Percentiles rank a stretch among this genome's conserved stretches.
These are phyloP conservation scores for Ictidomys tridecemlineatus DNA, from an alignment of 2,113 vertebrate genomes.

Conservation along the genomic window DNA sequence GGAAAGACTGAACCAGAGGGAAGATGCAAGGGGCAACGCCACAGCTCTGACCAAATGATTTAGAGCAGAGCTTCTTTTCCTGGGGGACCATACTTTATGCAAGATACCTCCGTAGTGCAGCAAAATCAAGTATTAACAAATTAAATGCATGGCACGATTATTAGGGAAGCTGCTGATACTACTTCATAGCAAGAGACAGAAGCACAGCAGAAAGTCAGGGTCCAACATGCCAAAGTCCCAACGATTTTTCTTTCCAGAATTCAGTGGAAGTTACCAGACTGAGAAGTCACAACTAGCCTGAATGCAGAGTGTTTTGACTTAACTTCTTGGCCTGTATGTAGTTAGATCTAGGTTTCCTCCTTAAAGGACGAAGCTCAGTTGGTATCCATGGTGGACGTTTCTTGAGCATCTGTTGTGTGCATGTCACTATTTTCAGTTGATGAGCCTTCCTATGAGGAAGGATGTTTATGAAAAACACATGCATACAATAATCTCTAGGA, in stretches of 20 bases:
- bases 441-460: slow-evolving; percentile 58
- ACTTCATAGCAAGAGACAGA: slow-evolving; percentile 69
- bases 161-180: background rate
- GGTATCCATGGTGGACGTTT: background rate
- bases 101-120: slow-evolving; percentile 16
- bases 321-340: slow-evolving; percentile 42
- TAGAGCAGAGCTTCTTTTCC: slow-evolving; percentile 31
- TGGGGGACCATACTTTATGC: background rate
- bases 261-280: slow-evolving; percentile 8
- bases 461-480: slow-evolving; percentile 49
- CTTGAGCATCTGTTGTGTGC: slow-evolving; percentile 42
- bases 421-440: slow-evolving; percentile 11
- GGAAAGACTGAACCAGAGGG: slow-evolving; percentile 33
- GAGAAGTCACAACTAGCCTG: background rate
- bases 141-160: background rate
- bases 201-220: slow-evolving; percentile 75
- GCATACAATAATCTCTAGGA: slow-evolving; percentile 19
- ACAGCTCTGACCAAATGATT: slow-evolving; percentile 44
- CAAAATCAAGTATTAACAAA: slow-evolving; percentile 47
- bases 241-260: slow-evolving; percentile 60
- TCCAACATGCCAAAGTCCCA: background rate
- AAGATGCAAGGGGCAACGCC: background rate
- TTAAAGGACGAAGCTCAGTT: background rate
- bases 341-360: slow-evolving; percentile 22
- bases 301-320: background rate